Evolutionary conservation across 2,888 invertebrate genomes (phyloP).

Genomic region (Blastobasis lacticolella): DNA sequence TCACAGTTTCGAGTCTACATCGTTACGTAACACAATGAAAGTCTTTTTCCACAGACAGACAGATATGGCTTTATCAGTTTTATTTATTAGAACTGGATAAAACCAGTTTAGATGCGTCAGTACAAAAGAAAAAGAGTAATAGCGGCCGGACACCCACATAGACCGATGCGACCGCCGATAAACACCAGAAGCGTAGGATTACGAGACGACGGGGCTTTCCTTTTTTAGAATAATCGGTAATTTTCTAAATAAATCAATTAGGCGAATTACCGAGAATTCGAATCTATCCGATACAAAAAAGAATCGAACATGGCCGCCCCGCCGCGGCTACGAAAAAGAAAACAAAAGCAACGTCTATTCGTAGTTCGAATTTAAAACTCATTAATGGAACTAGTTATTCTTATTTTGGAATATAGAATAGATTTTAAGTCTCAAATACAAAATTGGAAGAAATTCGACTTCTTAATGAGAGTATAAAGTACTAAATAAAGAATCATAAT

Average conservation of each 20-base stretch:
- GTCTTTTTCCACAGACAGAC: no score
- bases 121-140: no score
- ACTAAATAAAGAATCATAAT: no score
- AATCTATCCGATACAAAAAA: conserved; percentile 16
- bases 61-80: neutral
- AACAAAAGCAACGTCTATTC: conserved; percentile 15
- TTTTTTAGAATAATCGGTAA: conserved; percentile 4
- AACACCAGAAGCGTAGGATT: conserved; percentile 19
- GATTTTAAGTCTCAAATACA: no score
- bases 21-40: no score
- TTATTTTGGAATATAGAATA: conserved; percentile 25
- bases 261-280: conserved; percentile 20
- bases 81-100: neutral
- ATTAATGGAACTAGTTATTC: conserved; percentile 34
- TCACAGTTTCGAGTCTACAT: no score
- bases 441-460: no score
- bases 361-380: conserved; percentile 30
- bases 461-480: no score
- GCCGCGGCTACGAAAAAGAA: conserved; percentile 21
- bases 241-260: conserved; percentile 20
- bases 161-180: conserved; percentile 15
- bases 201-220: conserved; percentile 10
- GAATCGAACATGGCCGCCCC: conserved; percentile 10
- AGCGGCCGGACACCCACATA: conserved; percentile 15
- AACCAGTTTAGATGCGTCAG: neutral